Percentiles rank a stretch among this genome's conserved stretches.
Evolutionary conservation across 2,113 vertebrate genomes (phyloP).

Genomic region (Helogale parvula): DNA sequence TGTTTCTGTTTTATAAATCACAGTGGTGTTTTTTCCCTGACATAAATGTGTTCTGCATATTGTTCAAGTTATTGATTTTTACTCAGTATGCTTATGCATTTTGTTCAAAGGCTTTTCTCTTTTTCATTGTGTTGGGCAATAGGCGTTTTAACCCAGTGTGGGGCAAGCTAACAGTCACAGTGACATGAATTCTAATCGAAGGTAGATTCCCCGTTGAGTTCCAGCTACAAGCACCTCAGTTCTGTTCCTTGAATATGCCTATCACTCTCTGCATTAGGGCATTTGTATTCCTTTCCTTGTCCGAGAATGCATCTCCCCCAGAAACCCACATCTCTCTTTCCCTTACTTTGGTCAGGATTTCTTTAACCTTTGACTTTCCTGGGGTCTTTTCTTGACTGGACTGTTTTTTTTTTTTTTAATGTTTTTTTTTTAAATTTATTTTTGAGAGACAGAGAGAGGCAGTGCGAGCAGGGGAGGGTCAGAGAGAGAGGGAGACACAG

Average conservation of each 20-base stretch:
- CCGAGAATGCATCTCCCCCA: neutral
- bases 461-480: too few relatives aligned
- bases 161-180: neutral
- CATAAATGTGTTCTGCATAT: neutral
- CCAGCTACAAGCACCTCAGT: neutral
- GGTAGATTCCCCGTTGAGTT: neutral
- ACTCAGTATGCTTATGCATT: neutral
- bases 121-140: neutral
- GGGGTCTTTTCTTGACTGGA: neutral
- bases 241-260: neutral
- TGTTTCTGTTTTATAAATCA: neutral
- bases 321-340: neutral
- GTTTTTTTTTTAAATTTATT: too few relatives aligned
- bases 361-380: neutral
- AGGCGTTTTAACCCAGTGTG: neutral
- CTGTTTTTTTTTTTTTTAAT: neutral
- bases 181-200: neutral
- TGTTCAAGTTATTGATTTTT: conserved; percentile 29
- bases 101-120: neutral
- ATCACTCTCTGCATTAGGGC: neutral
- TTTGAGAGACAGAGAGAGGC: too few relatives aligned
- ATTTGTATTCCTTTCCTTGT: neutral
- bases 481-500: too few relatives aligned
- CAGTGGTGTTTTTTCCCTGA: neutral
- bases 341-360: neutral